A percentile compares a stretch with the other conserved stretches of the same genome.
Conservation (phyloP, 1,140 invertebrate species). For the Conus ventricosus region DNA sequence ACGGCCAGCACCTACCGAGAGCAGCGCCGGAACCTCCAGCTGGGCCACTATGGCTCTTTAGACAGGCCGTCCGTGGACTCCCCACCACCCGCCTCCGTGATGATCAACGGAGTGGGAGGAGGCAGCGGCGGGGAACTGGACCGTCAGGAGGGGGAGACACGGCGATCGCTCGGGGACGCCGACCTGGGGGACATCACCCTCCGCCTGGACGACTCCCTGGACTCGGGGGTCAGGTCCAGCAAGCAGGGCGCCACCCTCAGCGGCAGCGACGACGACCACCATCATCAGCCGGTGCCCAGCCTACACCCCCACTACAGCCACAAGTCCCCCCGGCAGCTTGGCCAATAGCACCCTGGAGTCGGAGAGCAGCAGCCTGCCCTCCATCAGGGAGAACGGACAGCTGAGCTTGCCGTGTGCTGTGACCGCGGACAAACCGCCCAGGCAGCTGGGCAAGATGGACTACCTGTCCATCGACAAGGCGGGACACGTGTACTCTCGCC, state of each 20-base stretch:
- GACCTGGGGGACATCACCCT: conserved; percentile 34
- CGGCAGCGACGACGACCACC: conserved; percentile 34
- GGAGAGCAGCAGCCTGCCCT: conserved; percentile 22
- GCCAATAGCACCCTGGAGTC: conserved; percentile 22
- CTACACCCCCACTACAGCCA: not conserved
- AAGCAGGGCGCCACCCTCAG: conserved; percentile 35
- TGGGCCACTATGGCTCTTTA: conserved; percentile 40
- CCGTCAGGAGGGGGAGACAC: not conserved
- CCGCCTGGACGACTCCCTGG: conserved; percentile 30
- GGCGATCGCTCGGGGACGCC: conserved; percentile 16
- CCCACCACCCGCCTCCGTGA: not conserved
- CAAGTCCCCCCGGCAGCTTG: conserved; percentile 7
- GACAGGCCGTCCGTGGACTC: conserved; percentile 23
- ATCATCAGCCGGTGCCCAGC: not conserved
- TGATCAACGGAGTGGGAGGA: conserved; percentile 13
- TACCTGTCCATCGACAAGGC: conserved; percentile 43
- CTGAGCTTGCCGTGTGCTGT: not conserved
- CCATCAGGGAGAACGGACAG: conserved; percentile 37
- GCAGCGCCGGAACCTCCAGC: conserved; percentile 39
- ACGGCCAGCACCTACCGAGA: conserved; percentile 50
- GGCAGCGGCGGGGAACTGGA: not conserved
- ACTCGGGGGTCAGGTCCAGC: conserved; percentile 2
- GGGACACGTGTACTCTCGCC: conserved; percentile 38
- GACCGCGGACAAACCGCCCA: conserved; percentile 8
- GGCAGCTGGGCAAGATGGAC: conserved; percentile 19